Evolutionary conservation across 2,113 vertebrate genomes (phyloP).

Genomic region (Daubentonia madagascariensis): DNA sequence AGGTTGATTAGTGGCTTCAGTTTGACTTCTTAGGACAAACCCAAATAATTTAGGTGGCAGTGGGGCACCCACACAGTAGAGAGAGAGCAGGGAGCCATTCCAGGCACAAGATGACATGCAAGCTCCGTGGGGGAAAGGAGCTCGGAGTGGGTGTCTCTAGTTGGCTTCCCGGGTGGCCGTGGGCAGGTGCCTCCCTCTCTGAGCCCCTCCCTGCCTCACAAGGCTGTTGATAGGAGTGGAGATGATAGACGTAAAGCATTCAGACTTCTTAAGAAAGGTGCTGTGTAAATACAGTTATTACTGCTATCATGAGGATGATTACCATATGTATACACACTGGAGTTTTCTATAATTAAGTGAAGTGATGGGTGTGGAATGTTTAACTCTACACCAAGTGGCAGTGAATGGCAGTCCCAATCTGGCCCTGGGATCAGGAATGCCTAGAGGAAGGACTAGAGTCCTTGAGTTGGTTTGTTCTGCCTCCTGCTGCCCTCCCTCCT

Average conservation of each 20-base stretch:
- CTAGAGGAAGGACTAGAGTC: background rate
- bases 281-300: background rate
- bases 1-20: background rate
- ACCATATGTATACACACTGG: background rate
- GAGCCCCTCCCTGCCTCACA: background rate
- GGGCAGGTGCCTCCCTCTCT: background rate
- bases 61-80: background rate
- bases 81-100: background rate
- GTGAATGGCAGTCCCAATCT: background rate
- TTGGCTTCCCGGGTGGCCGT: background rate
- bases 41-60: background rate
- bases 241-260: background rate
- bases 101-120: background rate
- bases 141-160: background rate
- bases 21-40: background rate
- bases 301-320: background rate
- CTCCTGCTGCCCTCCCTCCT: background rate
- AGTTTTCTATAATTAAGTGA: conserved; percentile 27
- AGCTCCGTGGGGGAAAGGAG: background rate
- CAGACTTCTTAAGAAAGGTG: conserved; percentile 3
- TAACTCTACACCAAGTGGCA: background rate
- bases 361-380: background rate
- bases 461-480: rapidly evolving
- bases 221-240: background rate
- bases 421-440: background rate